These are phyloP conservation scores for Coryphaenoides rupestris DNA, from an alignment of 2,113 vertebrate genomes.

Conservation along the genomic window DNA sequence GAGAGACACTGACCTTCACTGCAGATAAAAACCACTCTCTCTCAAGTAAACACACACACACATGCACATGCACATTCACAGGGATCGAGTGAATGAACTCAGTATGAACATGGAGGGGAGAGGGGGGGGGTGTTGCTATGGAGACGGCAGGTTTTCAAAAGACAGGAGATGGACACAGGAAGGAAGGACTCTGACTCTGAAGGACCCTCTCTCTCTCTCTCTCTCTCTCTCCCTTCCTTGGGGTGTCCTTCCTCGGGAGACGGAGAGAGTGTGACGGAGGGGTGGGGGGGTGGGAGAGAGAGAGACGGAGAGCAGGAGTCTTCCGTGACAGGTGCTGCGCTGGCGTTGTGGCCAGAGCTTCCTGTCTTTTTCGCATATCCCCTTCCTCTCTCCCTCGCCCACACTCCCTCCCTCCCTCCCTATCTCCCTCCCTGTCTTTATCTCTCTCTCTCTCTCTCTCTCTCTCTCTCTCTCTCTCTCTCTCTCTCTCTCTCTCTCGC, in stretches of 20 bases:
- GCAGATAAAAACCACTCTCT: constrained; percentile 25
- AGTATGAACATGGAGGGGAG: constrained; percentile 53
- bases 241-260: background rate
- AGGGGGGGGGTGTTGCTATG: constrained; percentile 55
- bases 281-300: constrained; percentile 11
- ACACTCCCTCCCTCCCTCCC: constrained; percentile 27
- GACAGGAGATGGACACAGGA: constrained; percentile 69
- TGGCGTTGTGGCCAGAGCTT: constrained; percentile 56
- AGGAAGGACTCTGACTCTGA: constrained; percentile 58
- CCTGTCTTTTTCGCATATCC: constrained; percentile 55
- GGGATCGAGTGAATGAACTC: constrained; percentile 59
- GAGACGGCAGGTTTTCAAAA: constrained; percentile 57
- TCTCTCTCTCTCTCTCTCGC: constrained; percentile 33
- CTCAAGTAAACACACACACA: constrained; percentile 21
- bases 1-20: constrained; percentile 36
- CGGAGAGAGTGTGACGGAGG: background rate
- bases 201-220: constrained; percentile 50
- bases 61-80: constrained; percentile 41
- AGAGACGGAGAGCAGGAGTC: constrained; percentile 65
- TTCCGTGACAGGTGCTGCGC: constrained; percentile 67
- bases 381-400: constrained; percentile 39
- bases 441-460: background rate
- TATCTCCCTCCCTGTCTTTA: constrained; percentile 20
- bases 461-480: no score
- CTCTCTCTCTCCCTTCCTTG: constrained; percentile 16